These are phyloP conservation scores for Callosobruchus maculatus DNA, from an alignment of 2,888 invertebrate species.

Conservation along the genomic window DNA sequence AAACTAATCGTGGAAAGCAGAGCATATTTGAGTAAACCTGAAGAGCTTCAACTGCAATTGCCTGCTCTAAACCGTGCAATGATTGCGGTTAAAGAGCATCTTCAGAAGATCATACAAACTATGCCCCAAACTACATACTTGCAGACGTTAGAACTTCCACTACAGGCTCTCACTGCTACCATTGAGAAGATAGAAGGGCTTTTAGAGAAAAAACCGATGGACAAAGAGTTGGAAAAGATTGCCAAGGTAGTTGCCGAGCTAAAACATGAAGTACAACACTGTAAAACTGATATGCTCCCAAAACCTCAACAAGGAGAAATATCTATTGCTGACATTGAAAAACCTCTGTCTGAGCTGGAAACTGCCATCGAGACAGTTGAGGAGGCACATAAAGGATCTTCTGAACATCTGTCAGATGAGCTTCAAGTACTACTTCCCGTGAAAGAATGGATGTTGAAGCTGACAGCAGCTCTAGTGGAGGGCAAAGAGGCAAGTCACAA, in stretches of 20 bases:
- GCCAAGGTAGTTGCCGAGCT: background rate
- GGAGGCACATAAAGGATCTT: background rate
- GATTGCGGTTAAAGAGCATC: background rate
- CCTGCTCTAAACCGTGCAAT: slow-evolving; percentile 6
- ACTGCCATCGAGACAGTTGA: background rate
- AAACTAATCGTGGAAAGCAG: slow-evolving; percentile 6
- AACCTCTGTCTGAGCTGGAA: slow-evolving; percentile 13
- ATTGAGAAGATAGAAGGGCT: background rate
- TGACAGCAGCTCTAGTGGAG: slow-evolving; percentile 11
- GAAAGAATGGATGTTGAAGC: background rate
- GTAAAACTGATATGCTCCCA: slow-evolving; percentile 7
- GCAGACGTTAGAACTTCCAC: background rate
- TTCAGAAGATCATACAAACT: background rate
- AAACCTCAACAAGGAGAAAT: slow-evolving; percentile 19
- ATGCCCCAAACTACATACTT: background rate
- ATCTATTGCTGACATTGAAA: slow-evolving; percentile 20
- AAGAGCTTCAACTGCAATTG: slow-evolving; percentile 6
- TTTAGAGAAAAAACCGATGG: background rate
- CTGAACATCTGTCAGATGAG: background rate
- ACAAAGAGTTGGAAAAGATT: background rate
- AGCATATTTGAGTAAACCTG: slow-evolving; percentile 6
- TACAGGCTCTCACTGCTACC: background rate
- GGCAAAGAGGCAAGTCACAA: slow-evolving; percentile 10
- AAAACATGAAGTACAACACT: slow-evolving; percentile 1
- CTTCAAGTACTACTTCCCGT: background rate